A percentile compares a stretch with the other conserved stretches of the same genome.
phyloP scores from a whole-genome alignment of 2,113 vertebrate genomes.

The Okapia johnstoni region DNA sequence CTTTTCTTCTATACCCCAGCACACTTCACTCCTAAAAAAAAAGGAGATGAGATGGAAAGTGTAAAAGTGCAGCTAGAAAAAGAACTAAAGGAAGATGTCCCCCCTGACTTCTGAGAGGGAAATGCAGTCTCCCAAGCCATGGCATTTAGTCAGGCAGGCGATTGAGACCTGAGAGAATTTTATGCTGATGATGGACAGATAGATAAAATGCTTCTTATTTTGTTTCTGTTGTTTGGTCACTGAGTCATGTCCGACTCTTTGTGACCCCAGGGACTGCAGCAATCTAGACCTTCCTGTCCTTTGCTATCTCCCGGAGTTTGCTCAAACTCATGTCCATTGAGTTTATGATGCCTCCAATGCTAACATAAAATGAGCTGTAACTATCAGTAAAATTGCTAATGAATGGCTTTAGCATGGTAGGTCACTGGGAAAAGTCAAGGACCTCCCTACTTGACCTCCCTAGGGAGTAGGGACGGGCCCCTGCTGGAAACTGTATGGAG shows the following conservation, averaged over 20 bases:
- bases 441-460: not conserved
- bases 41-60: not conserved
- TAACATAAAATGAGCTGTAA: not conserved
- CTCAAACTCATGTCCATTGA: not conserved
- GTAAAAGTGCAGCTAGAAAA: not conserved
- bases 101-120: not conserved
- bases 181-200: not conserved
- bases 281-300: not conserved
- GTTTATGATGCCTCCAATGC: not conserved
- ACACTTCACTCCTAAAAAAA: not conserved
- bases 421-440: not conserved
- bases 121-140: not conserved
- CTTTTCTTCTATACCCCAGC: not conserved
- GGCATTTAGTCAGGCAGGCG: not conserved
- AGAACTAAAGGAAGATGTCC: not conserved
- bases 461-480: not conserved
- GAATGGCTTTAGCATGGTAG: not conserved
- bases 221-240: not conserved
- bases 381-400: not conserved
- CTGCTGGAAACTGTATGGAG: not conserved
- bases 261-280: not conserved
- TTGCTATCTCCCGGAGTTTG: not conserved
- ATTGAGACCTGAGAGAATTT: not conserved
- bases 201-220: not conserved
- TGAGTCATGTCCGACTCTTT: not conserved